A percentile compares a stretch with the other conserved stretches of the same genome.
These are phyloP conservation scores for Agonopterix alstromeriana DNA, from an alignment of 2,888 invertebrate species.

Conservation along the genomic window DNA sequence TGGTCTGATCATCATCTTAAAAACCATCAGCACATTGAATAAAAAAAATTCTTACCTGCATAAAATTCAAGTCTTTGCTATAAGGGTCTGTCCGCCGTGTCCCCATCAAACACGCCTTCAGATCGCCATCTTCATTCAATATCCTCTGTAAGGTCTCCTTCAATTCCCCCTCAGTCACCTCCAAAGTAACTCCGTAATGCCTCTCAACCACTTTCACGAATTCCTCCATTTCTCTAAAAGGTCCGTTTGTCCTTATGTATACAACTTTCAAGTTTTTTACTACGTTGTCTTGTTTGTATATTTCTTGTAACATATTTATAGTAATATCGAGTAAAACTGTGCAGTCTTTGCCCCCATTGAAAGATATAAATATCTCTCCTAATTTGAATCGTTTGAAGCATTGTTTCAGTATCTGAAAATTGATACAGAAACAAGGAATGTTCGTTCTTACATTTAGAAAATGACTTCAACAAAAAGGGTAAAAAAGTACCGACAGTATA, in stretches of 20 bases:
- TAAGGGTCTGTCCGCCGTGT: slow-evolving; percentile 92
- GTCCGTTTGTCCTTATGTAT: slow-evolving; percentile 87
- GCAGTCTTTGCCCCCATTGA: slow-evolving; percentile 99
- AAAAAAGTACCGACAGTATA: no score
- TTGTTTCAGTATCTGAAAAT: slow-evolving; percentile 76
- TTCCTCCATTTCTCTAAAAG: slow-evolving; percentile 90
- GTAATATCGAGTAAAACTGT: slow-evolving; percentile 85
- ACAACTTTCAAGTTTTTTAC: slow-evolving; percentile 79
- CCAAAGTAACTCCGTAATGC: slow-evolving; percentile 85
- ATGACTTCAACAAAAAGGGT: no score
- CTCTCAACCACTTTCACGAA: slow-evolving; percentile 85
- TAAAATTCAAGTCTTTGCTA: slow-evolving; percentile 79
- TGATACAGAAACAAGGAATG: neutral
- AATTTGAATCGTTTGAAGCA: slow-evolving; percentile 80
- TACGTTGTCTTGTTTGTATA: slow-evolving; percentile 38
- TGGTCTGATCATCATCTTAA: no score
- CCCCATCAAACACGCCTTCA: slow-evolving; percentile 95
- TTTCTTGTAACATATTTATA: slow-evolving; percentile 39
- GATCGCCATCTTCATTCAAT: slow-evolving; percentile 69
- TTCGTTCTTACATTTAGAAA: no score
- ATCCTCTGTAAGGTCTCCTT: slow-evolving; percentile 82
- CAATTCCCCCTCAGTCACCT: slow-evolving; percentile 82
- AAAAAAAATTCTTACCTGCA: slow-evolving; percentile 75
- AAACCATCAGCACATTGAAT: no score
- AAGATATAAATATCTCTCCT: slow-evolving; percentile 90